phyloP scores from a whole-genome alignment of 2,888 invertebrate genomes.

The Brassicogethes aeneus region DNA sequence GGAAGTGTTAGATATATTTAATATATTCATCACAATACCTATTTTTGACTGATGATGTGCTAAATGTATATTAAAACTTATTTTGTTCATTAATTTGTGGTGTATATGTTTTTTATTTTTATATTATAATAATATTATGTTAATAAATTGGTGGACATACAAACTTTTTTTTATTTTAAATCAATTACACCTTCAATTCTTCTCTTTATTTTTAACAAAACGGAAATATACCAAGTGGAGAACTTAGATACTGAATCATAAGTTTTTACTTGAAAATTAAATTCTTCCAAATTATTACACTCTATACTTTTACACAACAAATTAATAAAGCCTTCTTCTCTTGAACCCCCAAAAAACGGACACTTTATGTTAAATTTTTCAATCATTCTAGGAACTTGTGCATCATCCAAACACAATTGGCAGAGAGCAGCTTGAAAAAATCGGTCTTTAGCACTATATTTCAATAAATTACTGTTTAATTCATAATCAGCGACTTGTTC shows the following conservation, averaged over 20 bases:
- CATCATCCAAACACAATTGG: slow-evolving; percentile 84
- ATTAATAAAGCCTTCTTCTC: slow-evolving; percentile 82
- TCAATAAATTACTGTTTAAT: slow-evolving; percentile 84
- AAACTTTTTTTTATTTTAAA: too few relatives aligned
- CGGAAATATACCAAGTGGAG: slow-evolving; percentile 91
- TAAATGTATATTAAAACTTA: too few relatives aligned
- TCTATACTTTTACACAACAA: slow-evolving; percentile 78
- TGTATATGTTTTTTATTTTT: too few relatives aligned
- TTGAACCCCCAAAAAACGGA: slow-evolving; percentile 86
- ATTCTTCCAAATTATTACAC: slow-evolving; percentile 86
- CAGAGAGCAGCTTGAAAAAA: slow-evolving; percentile 94
- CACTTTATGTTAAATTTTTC: slow-evolving; percentile 84
- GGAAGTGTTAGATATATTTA: too few relatives aligned
- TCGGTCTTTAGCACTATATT: slow-evolving; percentile 85
- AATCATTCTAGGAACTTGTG: slow-evolving; percentile 53
- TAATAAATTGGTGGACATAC: too few relatives aligned
- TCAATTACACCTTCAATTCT: too few relatives aligned
- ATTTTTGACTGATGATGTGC: too few relatives aligned
- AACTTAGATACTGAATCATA: slow-evolving; percentile 90
- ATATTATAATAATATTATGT: too few relatives aligned
- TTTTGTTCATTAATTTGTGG: too few relatives aligned
- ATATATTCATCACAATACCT: too few relatives aligned
- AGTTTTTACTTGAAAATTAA: slow-evolving; percentile 83
- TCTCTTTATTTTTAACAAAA: slow-evolving; percentile 87
- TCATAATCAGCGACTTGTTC: slow-evolving; percentile 87